Conservation (phyloP, 2,888 invertebrate species). For the Idaea straminata region DNA sequence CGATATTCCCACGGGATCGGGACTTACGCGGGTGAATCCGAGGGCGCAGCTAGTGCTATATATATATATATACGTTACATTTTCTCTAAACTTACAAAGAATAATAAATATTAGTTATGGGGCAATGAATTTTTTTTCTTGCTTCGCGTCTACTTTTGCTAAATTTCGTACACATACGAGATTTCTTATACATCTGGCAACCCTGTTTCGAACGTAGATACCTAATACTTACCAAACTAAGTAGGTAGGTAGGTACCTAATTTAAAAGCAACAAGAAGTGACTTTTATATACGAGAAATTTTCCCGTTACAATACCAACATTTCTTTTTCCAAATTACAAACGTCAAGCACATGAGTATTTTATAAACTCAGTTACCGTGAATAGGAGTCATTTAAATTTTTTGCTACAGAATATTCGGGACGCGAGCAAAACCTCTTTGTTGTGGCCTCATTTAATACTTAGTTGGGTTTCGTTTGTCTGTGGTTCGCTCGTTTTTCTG, state of each 20-base stretch:
- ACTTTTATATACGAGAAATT: neutral
- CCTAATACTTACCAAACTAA: neutral
- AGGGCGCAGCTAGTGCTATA: too few relatives aligned
- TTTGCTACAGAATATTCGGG: neutral
- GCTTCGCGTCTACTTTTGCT: too few relatives aligned
- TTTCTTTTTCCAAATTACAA: neutral
- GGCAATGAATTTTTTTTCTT: too few relatives aligned
- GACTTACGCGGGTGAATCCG: too few relatives aligned
- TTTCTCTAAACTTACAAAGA: too few relatives aligned
- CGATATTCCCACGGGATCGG: too few relatives aligned
- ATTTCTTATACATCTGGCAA: too few relatives aligned
- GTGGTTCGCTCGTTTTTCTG: neutral
- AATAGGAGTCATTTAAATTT: constrained; percentile 1
- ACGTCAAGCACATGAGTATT: constrained; percentile 1
- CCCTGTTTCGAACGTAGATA: too few relatives aligned
- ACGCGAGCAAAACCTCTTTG: neutral
- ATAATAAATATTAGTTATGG: too few relatives aligned
- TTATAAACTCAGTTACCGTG: neutral
- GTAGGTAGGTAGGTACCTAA: neutral
- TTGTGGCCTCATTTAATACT: constrained; percentile 1
- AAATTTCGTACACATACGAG: too few relatives aligned
- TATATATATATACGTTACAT: too few relatives aligned
- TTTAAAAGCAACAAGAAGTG: neutral
- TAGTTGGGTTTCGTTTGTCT: neutral
- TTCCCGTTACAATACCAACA: neutral